A percentile compares a stretch with the other conserved stretches of the same genome.
These are phyloP conservation scores for Octonoba sinensis DNA, from an alignment of 2,888 invertebrate genomes.

Conservation along the genomic window DNA sequence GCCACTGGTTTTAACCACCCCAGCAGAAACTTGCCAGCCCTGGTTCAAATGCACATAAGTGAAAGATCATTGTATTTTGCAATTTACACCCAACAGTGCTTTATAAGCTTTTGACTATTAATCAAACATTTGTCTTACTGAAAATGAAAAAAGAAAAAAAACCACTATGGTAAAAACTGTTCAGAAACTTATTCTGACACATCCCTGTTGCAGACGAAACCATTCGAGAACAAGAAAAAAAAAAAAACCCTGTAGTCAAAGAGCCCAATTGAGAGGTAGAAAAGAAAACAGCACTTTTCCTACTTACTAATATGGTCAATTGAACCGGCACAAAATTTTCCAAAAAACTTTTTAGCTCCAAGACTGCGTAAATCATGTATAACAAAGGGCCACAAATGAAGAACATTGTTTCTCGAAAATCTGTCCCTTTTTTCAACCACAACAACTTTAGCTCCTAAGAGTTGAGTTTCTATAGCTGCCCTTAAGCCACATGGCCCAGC, in stretches of 20 bases:
- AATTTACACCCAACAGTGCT: too few species aligned
- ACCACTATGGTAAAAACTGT: too few species aligned
- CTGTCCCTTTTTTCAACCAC: slow-evolving; percentile 92
- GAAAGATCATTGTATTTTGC: too few species aligned
- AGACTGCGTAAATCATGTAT: slow-evolving; percentile 93
- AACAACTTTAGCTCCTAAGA: slow-evolving; percentile 91
- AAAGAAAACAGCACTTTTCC: not conserved
- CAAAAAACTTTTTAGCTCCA: slow-evolving; percentile 98
- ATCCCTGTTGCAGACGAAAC: not conserved
- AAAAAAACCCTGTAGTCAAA: too few species aligned
- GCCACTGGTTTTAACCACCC: too few species aligned
- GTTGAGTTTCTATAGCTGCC: slow-evolving; percentile 94
- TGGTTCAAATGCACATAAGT: too few species aligned
- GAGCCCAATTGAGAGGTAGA: too few species aligned
- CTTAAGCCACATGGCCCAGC: slow-evolving; percentile 96
- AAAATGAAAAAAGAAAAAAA: not conserved
- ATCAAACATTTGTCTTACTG: too few species aligned
- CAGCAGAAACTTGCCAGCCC: too few species aligned
- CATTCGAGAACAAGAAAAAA: too few species aligned
- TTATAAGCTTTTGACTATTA: too few species aligned
- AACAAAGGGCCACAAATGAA: slow-evolving; percentile 98
- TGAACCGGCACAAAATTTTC: slow-evolving; percentile 96
- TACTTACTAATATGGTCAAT: slow-evolving; percentile 94
- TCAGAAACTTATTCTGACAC: not conserved
- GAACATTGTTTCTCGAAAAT: slow-evolving; percentile 94